Conservation (phyloP, 2,888 invertebrate species). For the Drosophila engyochracea region DNA sequence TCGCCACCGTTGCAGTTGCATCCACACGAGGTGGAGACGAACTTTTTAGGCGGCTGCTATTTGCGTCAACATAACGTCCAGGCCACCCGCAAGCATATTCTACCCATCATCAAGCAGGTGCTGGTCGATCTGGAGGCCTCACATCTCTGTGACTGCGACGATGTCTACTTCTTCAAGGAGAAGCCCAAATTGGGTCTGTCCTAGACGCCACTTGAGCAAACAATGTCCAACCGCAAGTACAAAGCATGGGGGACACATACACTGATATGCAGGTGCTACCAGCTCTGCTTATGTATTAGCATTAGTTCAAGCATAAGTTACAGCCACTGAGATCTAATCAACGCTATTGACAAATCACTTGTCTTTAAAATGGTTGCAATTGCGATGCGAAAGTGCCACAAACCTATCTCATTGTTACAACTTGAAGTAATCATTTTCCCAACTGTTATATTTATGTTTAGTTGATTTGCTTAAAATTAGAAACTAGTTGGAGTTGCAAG, state of each 20-base stretch:
- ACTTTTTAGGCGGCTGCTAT: constrained; percentile 85
- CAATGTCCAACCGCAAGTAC: constrained; percentile 17
- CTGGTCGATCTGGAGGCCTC: constrained; percentile 68
- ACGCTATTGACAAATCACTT: constrained; percentile 8
- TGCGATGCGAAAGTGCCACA: constrained; percentile 5
- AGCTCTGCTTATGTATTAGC: constrained; percentile 5
- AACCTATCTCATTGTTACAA: constrained; percentile 3
- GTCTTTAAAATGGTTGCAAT: constrained; percentile 1
- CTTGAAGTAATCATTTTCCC: constrained; percentile 1
- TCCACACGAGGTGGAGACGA: constrained; percentile 76
- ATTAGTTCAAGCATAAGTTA: constrained; percentile 9
- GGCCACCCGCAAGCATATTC: constrained; percentile 89
- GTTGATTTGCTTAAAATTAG: not conserved
- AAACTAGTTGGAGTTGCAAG: not conserved
- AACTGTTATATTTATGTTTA: constrained; percentile 1
- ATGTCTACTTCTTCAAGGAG: constrained; percentile 71
- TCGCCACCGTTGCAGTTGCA: constrained; percentile 83
- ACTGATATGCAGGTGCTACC: not conserved
- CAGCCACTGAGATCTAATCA: constrained; percentile 19
- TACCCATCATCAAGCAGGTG: constrained; percentile 88
- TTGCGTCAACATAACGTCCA: constrained; percentile 87
- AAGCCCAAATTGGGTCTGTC: constrained; percentile 69
- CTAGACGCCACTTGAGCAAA: constrained; percentile 29
- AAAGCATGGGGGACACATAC: constrained; percentile 14
- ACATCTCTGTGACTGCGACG: constrained; percentile 56